Evolutionary conservation across 2,113 vertebrate genomes (phyloP), one percentile per base, ranked within the genome.

Genomic region (Ctenodactylus gundi): DNA sequence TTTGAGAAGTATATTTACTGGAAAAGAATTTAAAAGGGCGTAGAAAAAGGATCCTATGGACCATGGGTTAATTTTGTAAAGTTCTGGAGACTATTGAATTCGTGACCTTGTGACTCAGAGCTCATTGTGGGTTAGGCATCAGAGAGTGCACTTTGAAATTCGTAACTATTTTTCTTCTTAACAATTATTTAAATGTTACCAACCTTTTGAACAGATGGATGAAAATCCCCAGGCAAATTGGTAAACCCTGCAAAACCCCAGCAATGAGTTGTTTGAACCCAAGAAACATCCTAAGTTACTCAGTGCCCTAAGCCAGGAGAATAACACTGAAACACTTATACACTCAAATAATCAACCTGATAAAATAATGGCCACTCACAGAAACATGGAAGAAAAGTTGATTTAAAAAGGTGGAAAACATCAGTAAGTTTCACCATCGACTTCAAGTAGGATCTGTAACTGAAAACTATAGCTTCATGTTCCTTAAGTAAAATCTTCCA

Each of bases 261-360:
- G 73, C 4, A 6, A 67, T 39, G 41, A 68, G 41, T 36, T 67
- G 6, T 78, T 51, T 77, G 23, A n/a, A 8, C 27, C 39, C 53
- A 77, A 91, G 85, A 39, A 90, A 77, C 8, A 67, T 23, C 13
- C 27, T 29, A 46, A 64, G 81, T 53, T 90, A 57, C 58, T 93
- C 88, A 73, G n/a, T n/a, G 34, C 13, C 6, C 29, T 18, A 21
- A 55, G 13, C 34, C 13, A 13, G n/a, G 39, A 60, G 21, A 89
- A 76, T 39, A 88, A n/a, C 7, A 29, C 62, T 91, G n/a, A n/a
- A n/a, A n/a, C n/a, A n/a, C n/a, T 67, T 88, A 31, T 44, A 76
- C 82, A 64, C 51, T 75, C 81, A 88, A 90, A 83, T 73, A 94
- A 96, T 85, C 62, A 73, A 88, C 53, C 85, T 44, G 44, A 36